Conservation (phyloP, 2,113 vertebrate species). For the Cromileptes altivelis region DNA sequence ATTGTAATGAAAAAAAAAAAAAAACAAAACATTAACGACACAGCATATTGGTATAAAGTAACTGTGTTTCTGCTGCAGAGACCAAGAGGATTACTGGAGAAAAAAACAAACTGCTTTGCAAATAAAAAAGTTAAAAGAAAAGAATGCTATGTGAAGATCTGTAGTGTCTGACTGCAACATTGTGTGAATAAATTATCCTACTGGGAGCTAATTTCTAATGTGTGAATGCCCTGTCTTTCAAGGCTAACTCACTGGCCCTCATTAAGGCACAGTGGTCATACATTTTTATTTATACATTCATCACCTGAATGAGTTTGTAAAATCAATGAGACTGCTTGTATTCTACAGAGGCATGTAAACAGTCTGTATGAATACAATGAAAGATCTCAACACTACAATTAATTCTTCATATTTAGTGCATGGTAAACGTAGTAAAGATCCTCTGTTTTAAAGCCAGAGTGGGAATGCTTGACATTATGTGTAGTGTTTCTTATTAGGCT, state of each 20-base stretch:
- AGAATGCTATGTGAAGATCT: neutral
- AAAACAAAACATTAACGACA: neutral
- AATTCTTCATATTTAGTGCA: neutral
- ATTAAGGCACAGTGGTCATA: neutral
- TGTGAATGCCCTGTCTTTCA: neutral
- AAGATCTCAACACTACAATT: neutral
- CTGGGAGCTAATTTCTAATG: neutral
- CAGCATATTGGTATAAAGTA: neutral
- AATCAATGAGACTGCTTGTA: neutral
- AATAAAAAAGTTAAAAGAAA: neutral
- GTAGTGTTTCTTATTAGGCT: too few relatives aligned
- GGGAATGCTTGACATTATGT: neutral
- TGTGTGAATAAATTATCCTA: constrained; percentile 16
- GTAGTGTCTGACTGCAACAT: neutral
- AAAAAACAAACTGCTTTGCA: neutral
- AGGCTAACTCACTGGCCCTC: neutral
- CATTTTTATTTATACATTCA: neutral
- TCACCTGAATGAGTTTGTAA: neutral
- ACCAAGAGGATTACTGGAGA: neutral
- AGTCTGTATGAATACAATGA: neutral
- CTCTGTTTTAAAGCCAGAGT: neutral
- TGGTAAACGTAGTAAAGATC: neutral
- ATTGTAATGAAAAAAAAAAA: neutral
- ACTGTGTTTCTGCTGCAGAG: neutral
- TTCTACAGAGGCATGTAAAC: neutral